Percentiles rank a stretch among this genome's conserved stretches.
Conservation (phyloP, 2,797 vertebrate species). For the Tauraco hartlaubi region DNA sequence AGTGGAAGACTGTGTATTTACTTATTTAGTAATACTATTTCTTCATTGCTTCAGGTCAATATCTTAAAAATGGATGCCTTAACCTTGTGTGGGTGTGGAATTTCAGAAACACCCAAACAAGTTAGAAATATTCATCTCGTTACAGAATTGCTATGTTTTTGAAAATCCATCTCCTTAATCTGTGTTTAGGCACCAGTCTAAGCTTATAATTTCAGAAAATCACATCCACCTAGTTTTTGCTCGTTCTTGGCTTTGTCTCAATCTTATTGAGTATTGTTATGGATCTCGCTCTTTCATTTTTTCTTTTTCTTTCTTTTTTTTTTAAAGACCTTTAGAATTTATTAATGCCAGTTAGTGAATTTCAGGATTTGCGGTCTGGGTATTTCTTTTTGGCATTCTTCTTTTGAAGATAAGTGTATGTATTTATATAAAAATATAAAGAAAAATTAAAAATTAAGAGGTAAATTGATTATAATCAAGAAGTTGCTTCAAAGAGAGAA, state of each 20-base stretch:
- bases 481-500: neutral
- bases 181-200: neutral
- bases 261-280: neutral
- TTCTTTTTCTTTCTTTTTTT: neutral
- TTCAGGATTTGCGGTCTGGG: neutral
- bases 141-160: neutral
- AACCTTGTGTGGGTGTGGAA: neutral
- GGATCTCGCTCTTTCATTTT: neutral
- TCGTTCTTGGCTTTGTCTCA: neutral
- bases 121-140: neutral
- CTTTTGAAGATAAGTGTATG: neutral
- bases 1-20: neutral
- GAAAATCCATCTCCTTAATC: neutral
- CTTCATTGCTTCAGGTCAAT: neutral
- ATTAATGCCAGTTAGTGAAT: neutral
- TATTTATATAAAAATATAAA: neutral
- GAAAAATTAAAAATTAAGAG: neutral
- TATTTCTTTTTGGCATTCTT: neutral
- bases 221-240: neutral
- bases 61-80: constrained; percentile 8
- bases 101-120: neutral
- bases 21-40: neutral
- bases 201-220: neutral
- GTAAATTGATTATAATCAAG: neutral
- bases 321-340: neutral